Percentiles rank a stretch among this genome's conserved stretches.
These are phyloP conservation scores for Tragelaphus imberbis DNA, from an alignment of 2,113 vertebrate genomes.

Conservation along the genomic window DNA sequence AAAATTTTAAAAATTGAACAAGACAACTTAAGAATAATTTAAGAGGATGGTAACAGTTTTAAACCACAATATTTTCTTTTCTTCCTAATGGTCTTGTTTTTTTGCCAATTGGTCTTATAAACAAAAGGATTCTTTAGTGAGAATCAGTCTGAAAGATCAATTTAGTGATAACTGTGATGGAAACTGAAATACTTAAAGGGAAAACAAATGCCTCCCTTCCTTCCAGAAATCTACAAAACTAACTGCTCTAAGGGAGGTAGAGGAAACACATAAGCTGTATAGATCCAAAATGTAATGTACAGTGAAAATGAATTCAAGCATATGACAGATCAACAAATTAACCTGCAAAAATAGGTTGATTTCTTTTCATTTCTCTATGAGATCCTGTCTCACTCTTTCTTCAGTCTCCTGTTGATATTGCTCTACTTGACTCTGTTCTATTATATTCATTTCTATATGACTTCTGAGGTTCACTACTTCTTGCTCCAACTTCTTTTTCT, in stretches of 20 bases:
- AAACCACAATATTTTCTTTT: not conserved
- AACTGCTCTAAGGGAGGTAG: not conserved
- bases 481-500: conserved; percentile 84
- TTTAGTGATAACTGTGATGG: not conserved
- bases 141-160: not conserved
- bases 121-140: not conserved
- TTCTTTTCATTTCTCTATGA: conserved; percentile 89
- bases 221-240: not conserved
- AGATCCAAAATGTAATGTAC: not conserved
- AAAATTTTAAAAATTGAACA: not conserved
- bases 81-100: not conserved
- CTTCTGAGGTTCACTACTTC: conserved; percentile 81
- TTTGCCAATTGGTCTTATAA: not conserved
- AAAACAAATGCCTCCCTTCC: not conserved
- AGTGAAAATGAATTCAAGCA: not conserved
- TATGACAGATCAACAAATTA: not conserved
- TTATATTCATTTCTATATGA: conserved; percentile 76
- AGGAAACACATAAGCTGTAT: not conserved
- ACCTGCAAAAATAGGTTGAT: conserved; percentile 93
- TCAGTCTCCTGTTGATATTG: conserved; percentile 85
- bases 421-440: conserved; percentile 82
- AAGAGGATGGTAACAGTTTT: not conserved
- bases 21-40: not conserved
- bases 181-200: conserved; percentile 57
- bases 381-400: conserved; percentile 84